Base-by-base conservation (phyloP, 1,140 invertebrate species). In the Drosophila fuyamai region DNA sequence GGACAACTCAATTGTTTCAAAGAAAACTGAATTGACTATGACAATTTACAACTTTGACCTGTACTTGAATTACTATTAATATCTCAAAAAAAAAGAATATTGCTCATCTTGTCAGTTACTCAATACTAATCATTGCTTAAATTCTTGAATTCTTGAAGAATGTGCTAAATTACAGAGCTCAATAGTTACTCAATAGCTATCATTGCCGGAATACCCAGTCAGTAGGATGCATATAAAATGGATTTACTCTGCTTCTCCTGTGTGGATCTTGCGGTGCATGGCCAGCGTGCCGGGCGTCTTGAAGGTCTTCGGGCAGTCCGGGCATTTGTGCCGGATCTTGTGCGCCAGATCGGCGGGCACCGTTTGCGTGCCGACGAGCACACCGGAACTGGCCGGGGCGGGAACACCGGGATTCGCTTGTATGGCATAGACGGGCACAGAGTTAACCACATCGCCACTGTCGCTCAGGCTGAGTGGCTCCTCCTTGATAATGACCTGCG, bases 171-270 rank as follows among this genome's bases (percentile, higher is more conserved):
- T 1, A 18, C 18, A 18, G 18, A 18, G 18, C 0, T 18, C 29
- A 32, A 1, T 8, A 6, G 6, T 8, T 7, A 32, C 8, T 32
- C 29, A 8, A 32, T 9, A 32, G n/a, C 0, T 0, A 59, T 14
- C 47, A 68, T 60, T 56, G 51, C 53, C 38, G 68, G 18, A 38
- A 18, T 40, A 72, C 50, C 8, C 14, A 66, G 43, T 71, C 41
- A 58, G 14, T 46, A 32, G 48, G 36, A 67, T 76, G 55, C 47
- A 67, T 76, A 76, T 58, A 76, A 75, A 67, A 66, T 78, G 62
- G 59, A 86, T 90, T 91, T 92, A 92, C 91, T 92, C 91, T 92
- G 91, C 88, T 88, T 93, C 92, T 54, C 92, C 93, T 44, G 90
- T 92, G 70, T 92, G 91, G 36, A 92, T 82, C 71, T 92, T 92